Conservation (phyloP, 2,888 invertebrate genomes). For the Drosophila peninsularis region DNA sequence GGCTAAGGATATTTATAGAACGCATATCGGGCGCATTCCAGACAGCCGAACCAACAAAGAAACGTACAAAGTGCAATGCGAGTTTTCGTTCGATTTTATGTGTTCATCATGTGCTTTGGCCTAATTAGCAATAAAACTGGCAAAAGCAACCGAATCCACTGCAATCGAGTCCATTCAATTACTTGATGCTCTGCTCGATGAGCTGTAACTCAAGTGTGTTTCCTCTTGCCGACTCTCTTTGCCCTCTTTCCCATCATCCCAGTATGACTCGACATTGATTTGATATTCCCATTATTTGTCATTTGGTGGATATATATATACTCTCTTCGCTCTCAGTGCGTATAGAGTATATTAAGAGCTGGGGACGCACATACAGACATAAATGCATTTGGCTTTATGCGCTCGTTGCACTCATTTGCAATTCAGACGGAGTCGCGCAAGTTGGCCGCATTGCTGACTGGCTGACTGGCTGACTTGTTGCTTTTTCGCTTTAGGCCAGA, state of each 20-base stretch:
- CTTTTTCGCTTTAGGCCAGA: conserved; percentile 57
- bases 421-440: conserved; percentile 67
- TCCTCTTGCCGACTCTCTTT: no score
- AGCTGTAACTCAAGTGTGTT: no score
- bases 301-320: neutral
- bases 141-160: conserved; percentile 5
- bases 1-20: conserved; percentile 73
- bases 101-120: conserved; percentile 54
- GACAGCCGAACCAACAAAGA: conserved; percentile 24
- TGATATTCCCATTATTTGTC: neutral
- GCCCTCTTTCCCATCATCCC: neutral
- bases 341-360: conserved; percentile 8
- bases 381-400: conserved; percentile 57
- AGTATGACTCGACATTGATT: neutral
- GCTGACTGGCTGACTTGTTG: conserved; percentile 31
- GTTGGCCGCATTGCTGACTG: conserved; percentile 61
- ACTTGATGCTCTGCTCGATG: neutral
- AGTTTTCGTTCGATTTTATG: conserved; percentile 11
- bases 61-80: conserved; percentile 16
- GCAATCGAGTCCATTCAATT: neutral
- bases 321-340: no score
- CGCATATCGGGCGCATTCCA: conserved; percentile 9
- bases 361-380: conserved; percentile 11
- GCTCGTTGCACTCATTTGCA: conserved; percentile 66
- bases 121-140: conserved; percentile 60